A percentile compares a stretch with the other conserved stretches of the same genome.
Evolutionary conservation across 1,140 invertebrate species (phyloP).

Genomic region (Triops cancriformis): DNA sequence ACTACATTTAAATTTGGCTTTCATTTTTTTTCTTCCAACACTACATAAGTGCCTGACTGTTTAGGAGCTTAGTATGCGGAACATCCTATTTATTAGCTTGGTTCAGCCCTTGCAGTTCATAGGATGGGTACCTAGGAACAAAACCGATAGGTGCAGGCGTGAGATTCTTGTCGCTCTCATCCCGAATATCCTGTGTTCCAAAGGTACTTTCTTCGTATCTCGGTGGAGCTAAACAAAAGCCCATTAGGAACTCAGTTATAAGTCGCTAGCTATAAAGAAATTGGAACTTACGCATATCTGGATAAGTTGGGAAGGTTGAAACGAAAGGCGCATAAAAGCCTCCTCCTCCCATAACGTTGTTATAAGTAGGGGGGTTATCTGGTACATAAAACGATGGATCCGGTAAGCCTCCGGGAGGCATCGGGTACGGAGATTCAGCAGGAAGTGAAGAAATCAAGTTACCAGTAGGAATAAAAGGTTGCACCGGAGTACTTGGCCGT

Average conservation of each 20-base stretch:
- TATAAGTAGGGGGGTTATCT: neutral
- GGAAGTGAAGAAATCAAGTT: too few species aligned
- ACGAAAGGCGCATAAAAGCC: constrained; percentile 6
- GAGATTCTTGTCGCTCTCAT: neutral
- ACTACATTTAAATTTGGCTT: too few species aligned
- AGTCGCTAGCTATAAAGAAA: neutral
- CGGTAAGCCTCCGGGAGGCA: neutral
- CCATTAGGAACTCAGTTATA: neutral
- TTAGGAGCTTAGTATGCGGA: too few species aligned
- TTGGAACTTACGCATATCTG: constrained; percentile 18
- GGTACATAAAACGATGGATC: neutral
- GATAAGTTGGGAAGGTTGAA: constrained; percentile 19
- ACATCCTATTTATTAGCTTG: neutral
- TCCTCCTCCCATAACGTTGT: neutral
- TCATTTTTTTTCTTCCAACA: too few species aligned
- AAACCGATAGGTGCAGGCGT: neutral
- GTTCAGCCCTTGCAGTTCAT: neutral
- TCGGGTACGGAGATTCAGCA: too few species aligned
- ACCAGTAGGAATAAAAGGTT: neutral
- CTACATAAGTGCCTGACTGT: too few species aligned
- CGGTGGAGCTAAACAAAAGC: constrained; percentile 14
- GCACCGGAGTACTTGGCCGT: neutral
- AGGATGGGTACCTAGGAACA: neutral
- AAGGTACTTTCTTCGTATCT: constrained; percentile 20
- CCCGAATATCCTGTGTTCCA: neutral